Conservation (phyloP, 2,888 invertebrate species). For the Protophormia terraenovae region DNA sequence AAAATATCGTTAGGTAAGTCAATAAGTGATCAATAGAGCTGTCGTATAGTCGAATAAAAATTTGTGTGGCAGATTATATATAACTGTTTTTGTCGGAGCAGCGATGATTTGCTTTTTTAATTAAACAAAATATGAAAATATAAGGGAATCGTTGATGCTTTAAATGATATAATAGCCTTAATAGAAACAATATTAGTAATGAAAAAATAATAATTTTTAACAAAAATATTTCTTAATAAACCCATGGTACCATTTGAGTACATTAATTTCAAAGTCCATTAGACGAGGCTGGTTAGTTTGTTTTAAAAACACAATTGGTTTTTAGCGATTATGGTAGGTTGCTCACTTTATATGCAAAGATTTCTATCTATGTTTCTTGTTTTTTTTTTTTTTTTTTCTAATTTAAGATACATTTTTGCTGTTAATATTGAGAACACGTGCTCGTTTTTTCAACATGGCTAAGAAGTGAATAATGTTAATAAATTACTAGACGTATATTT, state of each 20-base stretch:
- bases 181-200: no score
- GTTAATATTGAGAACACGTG: conserved; percentile 61
- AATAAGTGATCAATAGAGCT: no score
- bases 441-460: conserved; percentile 41
- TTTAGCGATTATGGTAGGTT: conserved; percentile 34
- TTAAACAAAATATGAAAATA: no score
- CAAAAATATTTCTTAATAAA: neutral
- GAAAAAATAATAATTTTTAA: no score
- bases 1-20: no score
- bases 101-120: no score
- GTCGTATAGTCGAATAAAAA: no score
- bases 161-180: no score
- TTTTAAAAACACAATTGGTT: conserved; percentile 25
- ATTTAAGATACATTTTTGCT: conserved; percentile 17
- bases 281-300: conserved; percentile 18
- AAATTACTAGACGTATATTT: neutral
- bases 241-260: conserved; percentile 1
- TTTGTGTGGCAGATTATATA: no score
- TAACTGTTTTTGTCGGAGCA: no score
- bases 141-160: no score
- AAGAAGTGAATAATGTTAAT: neutral
- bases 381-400: conserved; percentile 18
- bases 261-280: conserved; percentile 33
- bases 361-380: conserved; percentile 10
- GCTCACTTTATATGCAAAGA: conserved; percentile 4